Conservation (phyloP, 2,888 invertebrate species). For the Rhamnusium bicolor region DNA sequence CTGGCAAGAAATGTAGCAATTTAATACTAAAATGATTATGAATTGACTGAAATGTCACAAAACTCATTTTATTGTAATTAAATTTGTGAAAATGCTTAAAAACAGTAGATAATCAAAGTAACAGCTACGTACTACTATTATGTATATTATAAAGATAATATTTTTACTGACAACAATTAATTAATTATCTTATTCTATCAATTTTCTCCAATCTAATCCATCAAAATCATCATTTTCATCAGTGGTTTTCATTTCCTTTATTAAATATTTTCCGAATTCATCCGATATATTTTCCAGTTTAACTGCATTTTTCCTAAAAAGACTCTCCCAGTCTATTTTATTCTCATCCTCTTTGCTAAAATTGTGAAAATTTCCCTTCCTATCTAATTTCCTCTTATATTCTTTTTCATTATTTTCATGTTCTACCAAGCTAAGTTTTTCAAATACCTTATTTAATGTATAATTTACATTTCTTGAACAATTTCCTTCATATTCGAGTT, state of each 20-base stretch:
- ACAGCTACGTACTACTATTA: too few species aligned
- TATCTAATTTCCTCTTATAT: not conserved
- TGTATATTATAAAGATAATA: too few species aligned
- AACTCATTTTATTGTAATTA: too few species aligned
- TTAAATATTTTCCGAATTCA: constrained; percentile 18
- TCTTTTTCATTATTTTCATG: not conserved
- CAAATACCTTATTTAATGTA: constrained; percentile 16
- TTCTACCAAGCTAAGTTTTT: constrained; percentile 27
- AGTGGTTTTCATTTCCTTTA: not conserved
- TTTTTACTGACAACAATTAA: too few species aligned
- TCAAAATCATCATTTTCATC: not conserved
- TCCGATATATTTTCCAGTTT: constrained; percentile 29
- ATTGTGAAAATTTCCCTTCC: constrained; percentile 7
- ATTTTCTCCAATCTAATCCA: constrained; percentile 27
- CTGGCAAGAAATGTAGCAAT: too few species aligned
- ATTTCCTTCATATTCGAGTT: constrained; percentile 9
- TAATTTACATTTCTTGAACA: not conserved
- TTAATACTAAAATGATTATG: too few species aligned
- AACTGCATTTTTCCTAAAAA: constrained; percentile 18
- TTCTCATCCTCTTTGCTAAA: constrained; percentile 21
- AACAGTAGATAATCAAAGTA: too few species aligned
- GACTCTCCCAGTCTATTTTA: constrained; percentile 30
- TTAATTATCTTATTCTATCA: not conserved
- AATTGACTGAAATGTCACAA: too few species aligned
- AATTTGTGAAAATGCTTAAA: too few species aligned